Conservation (phyloP, 1,140 invertebrate genomes). For the Psix sp. region DNA sequence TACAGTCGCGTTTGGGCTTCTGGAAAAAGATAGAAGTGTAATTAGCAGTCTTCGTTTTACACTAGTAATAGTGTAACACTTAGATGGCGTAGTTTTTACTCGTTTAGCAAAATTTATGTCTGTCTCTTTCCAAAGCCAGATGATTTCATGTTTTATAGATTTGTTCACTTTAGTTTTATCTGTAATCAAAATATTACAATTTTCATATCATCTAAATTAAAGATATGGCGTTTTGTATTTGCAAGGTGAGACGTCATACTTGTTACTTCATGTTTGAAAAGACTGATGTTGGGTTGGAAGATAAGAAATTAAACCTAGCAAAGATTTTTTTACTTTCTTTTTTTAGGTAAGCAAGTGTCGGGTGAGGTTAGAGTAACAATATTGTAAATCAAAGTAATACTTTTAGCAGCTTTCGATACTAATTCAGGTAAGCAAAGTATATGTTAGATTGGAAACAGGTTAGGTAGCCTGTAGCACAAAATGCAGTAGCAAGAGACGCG, state of each 20-base stretch:
- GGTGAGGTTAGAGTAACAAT: slow-evolving; percentile 10
- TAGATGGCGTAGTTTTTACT: background rate
- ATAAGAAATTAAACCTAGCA: too few relatives aligned
- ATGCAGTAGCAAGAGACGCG: slow-evolving; percentile 33
- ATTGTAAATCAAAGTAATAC: slow-evolving; percentile 14
- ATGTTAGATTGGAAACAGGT: slow-evolving; percentile 14
- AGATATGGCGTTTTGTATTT: too few relatives aligned
- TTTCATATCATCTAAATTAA: too few relatives aligned
- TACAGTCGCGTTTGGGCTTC: background rate
- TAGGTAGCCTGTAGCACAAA: slow-evolving; percentile 37
- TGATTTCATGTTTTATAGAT: too few relatives aligned
- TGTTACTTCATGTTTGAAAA: too few relatives aligned
- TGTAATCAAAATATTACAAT: too few relatives aligned
- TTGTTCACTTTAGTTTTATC: too few relatives aligned
- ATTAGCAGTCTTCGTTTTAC: background rate
- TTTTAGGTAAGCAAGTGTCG: slow-evolving; percentile 17
- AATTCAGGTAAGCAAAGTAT: slow-evolving; percentile 8
- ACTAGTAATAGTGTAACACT: background rate
- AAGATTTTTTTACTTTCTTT: too few relatives aligned
- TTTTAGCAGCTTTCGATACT: slow-evolving; percentile 25
- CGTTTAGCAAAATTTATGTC: too few relatives aligned
- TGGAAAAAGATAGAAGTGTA: background rate
- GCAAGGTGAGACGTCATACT: too few relatives aligned
- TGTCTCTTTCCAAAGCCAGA: too few relatives aligned
- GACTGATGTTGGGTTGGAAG: too few relatives aligned